phyloP scores from a whole-genome alignment of 2,888 invertebrate species.

The Cephus nigrinus region DNA sequence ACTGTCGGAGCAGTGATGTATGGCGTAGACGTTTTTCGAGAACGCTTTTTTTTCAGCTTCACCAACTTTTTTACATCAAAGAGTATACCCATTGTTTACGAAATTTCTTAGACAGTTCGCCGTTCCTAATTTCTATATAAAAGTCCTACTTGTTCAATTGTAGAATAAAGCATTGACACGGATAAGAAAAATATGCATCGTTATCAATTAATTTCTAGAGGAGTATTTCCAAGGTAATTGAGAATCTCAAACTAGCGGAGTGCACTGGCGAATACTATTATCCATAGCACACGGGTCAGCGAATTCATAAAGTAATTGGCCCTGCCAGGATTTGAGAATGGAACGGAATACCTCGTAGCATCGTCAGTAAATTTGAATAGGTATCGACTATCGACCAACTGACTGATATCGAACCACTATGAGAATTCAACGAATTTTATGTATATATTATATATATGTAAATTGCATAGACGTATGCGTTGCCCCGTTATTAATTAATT shows the following conservation, averaged over 20 bases:
- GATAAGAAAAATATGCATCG: not conserved
- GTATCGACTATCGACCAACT: constrained; percentile 2
- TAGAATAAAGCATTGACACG: not conserved
- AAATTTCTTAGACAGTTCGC: not conserved
- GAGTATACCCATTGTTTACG: not conserved
- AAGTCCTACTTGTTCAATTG: not conserved
- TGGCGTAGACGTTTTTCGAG: not conserved
- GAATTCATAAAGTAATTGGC: constrained; percentile 8
- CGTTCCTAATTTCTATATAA: not conserved
- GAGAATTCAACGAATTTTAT: not conserved
- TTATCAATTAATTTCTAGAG: not conserved
- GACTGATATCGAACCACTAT: not conserved
- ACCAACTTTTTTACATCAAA: not conserved
- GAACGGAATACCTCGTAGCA: not conserved
- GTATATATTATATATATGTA: too few species aligned
- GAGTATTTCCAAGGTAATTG: not conserved
- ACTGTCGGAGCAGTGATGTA: not conserved
- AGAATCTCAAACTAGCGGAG: not conserved
- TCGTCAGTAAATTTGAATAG: constrained; percentile 8
- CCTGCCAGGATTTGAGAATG: not conserved
- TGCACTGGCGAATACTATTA: not conserved
- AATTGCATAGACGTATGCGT: not conserved
- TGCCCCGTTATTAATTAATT: not conserved
- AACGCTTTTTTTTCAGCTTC: not conserved
- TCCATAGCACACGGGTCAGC: constrained; percentile 6